Percentiles rank a stretch among this genome's conserved stretches.
Evolutionary conservation across 92 coral and sea anemone genomes (phyloP).

Genomic region (Phenganax marumi): DNA sequence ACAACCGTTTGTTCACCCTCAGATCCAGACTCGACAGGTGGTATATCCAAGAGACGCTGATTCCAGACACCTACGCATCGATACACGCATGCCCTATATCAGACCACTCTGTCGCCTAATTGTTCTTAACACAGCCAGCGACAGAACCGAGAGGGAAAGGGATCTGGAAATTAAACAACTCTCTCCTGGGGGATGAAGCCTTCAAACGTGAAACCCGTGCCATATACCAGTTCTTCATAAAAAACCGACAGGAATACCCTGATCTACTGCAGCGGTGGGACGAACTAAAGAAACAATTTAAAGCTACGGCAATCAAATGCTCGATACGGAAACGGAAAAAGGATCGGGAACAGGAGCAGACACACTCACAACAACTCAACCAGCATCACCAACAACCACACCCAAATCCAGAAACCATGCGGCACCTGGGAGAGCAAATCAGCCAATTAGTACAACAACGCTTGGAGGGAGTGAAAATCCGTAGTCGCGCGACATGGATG

Average conservation of each 20-base stretch:
- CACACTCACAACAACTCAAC: not conserved
- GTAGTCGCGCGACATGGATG: conserved; percentile 17
- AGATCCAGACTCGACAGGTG: conserved; percentile 40
- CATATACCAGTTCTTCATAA: conserved; percentile 21
- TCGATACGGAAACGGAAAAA: not conserved
- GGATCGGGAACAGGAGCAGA: not conserved
- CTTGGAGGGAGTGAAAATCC: conserved; percentile 9
- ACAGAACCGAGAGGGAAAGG: not conserved
- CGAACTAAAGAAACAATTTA: conserved; percentile 24
- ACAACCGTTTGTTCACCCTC: not conserved
- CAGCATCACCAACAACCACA: no score
- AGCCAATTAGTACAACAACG: no score
- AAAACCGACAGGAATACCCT: not conserved
- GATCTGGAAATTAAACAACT: not conserved
- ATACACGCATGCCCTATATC: conserved; percentile 35
- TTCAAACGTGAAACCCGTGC: not conserved
- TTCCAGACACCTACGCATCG: not conserved
- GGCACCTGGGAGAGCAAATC: no score
- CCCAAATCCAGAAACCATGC: no score
- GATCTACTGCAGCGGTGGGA: conserved; percentile 53
- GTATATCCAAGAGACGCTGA: not conserved
- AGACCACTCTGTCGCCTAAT: conserved; percentile 27
- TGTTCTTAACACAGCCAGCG: not conserved
- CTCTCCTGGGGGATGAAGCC: not conserved
- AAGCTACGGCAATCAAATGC: not conserved